A percentile compares a stretch with the other conserved stretches of the same genome.
Evolutionary conservation across 2,797 vertebrate genomes (phyloP).

Genomic region (Trachurus trachurus): DNA sequence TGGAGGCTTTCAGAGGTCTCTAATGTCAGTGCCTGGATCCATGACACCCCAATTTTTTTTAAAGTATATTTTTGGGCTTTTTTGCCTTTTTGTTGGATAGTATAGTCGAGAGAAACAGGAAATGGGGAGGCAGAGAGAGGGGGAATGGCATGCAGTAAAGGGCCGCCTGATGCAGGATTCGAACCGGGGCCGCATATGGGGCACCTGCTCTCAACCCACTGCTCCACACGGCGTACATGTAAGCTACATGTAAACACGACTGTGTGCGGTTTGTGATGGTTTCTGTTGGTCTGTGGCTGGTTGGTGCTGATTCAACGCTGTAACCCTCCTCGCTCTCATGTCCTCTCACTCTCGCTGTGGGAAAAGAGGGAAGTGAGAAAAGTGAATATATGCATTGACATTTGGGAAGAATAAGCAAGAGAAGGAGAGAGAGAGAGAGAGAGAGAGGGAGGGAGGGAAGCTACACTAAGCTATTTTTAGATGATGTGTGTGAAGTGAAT

Average conservation of each 20-base stretch:
- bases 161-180: too few relatives aligned
- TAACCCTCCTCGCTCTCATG: slow-evolving; percentile 11
- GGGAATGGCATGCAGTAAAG: too few relatives aligned
- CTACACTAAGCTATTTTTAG: background rate
- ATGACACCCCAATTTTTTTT: background rate
- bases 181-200: too few relatives aligned
- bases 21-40: background rate
- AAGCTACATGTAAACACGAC: background rate
- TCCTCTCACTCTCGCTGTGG: slow-evolving; percentile 4
- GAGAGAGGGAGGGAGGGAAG: background rate
- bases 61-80: too few relatives aligned
- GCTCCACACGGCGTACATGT: background rate
- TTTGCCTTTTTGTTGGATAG: too few relatives aligned
- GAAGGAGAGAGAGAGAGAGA: background rate
- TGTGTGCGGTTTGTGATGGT: background rate
- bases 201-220: too few relatives aligned
- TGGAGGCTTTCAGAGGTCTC: too few relatives aligned
- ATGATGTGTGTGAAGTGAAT: slow-evolving; percentile 1
- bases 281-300: slow-evolving; percentile 1
- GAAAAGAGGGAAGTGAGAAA: slow-evolving; percentile 4
- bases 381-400: slow-evolving; percentile 29
- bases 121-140: too few relatives aligned
- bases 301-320: background rate
- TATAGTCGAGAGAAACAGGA: too few relatives aligned
- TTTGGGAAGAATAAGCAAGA: background rate